Evolutionary conservation across 2,888 invertebrate genomes (phyloP).

Genomic region (Chromoteleia sp.): DNA sequence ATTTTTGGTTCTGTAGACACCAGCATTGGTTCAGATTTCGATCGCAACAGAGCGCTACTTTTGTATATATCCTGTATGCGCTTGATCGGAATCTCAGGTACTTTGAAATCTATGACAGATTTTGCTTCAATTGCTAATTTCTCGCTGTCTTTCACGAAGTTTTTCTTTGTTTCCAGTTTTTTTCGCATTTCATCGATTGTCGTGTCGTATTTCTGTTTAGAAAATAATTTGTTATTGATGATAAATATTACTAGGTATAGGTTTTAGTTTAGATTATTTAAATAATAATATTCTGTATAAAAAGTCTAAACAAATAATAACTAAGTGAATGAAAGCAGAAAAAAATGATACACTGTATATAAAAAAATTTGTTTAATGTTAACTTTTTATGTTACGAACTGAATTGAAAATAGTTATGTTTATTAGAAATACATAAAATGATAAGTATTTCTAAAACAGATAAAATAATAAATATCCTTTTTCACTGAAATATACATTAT

Average conservation of each 20-base stretch:
- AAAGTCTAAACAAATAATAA: no score
- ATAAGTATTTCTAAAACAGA: no score
- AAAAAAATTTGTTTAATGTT: no score
- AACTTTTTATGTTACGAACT: no score
- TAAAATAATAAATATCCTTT: no score
- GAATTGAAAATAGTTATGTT: no score
- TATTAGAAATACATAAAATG: no score
- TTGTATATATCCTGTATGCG: conserved; percentile 82
- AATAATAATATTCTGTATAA: no score
- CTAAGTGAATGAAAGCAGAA: no score
- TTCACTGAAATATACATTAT: no score
- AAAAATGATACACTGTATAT: no score
- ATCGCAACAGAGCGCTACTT: conserved; percentile 79
- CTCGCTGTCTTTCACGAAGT: conserved; percentile 76
- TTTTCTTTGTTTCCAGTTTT: conserved; percentile 80
- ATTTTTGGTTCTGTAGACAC: conserved; percentile 66
- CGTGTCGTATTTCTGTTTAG: conserved; percentile 81
- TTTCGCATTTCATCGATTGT: conserved; percentile 83
- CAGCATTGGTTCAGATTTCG: conserved; percentile 81
- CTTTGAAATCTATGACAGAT: conserved; percentile 81
- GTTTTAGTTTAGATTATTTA: not conserved
- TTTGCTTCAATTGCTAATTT: conserved; percentile 82
- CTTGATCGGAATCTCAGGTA: conserved; percentile 83
- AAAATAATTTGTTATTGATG: not conserved
- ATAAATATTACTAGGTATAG: not conserved